Conservation (phyloP, 2,888 invertebrate genomes). For the Heliconius ethilla region DNA sequence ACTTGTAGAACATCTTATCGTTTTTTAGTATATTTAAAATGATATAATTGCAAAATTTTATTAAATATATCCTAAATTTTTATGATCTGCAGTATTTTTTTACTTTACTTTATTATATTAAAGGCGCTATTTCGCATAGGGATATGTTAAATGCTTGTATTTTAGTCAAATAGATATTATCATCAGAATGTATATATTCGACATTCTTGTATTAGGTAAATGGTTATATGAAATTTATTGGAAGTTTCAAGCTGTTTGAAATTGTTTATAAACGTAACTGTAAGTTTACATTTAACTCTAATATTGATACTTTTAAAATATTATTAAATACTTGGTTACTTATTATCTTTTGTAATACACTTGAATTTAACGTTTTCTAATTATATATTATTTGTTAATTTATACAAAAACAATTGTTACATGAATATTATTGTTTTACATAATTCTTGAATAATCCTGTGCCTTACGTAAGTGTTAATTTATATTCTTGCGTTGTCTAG, state of each 20-base stretch:
- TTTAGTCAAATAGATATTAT: not conserved
- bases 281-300: not conserved
- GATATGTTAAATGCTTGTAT: too few species aligned
- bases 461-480: conserved; percentile 13
- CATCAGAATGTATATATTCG: not conserved
- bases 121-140: not conserved
- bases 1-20: too few species aligned
- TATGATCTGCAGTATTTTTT: too few species aligned
- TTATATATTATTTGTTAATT: not conserved
- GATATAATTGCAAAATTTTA: too few species aligned
- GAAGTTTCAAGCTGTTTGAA: not conserved
- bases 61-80: too few species aligned
- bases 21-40: too few species aligned
- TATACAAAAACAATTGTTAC: not conserved
- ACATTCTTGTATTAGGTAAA: not conserved
- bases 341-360: not conserved
- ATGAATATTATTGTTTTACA: not conserved
- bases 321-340: not conserved
- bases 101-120: too few species aligned
- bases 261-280: not conserved
- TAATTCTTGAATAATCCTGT: conserved; percentile 10
- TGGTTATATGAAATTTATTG: not conserved
- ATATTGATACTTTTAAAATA: not conserved
- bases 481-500: conserved; percentile 1
- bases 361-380: not conserved